A percentile compares a stretch with the other conserved stretches of the same genome.
Conservation (phyloP, 2,797 vertebrate genomes). For the Dipus sagitta region DNA sequence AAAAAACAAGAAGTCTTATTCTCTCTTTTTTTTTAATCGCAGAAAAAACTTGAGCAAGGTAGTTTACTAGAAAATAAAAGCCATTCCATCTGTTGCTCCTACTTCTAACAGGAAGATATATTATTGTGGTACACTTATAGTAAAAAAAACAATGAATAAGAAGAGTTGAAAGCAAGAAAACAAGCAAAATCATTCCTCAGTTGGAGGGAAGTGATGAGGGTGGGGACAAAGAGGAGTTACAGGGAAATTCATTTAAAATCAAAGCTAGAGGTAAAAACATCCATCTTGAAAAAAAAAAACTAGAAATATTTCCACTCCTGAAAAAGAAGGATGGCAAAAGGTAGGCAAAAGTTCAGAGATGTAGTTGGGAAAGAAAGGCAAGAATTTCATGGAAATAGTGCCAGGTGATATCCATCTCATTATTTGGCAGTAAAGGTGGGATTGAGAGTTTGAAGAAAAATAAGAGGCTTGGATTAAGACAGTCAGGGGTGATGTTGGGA, state of each 20-base stretch:
- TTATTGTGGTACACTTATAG: constrained; percentile 17
- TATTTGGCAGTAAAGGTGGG: constrained; percentile 41
- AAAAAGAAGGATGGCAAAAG: not conserved
- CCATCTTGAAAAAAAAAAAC: constrained; percentile 4
- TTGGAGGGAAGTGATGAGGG: not conserved
- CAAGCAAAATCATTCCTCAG: not conserved
- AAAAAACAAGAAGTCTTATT: not conserved
- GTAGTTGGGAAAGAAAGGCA: constrained; percentile 16
- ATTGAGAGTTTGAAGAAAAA: not conserved
- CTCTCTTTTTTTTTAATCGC: not conserved
- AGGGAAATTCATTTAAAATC: constrained; percentile 55
- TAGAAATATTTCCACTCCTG: not conserved
- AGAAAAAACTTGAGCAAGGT: constrained; percentile 13
- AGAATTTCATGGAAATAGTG: constrained; percentile 29
- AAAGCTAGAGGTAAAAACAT: not conserved
- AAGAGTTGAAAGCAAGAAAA: not conserved
- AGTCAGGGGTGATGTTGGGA: not conserved
- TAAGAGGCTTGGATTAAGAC: constrained; percentile 38
- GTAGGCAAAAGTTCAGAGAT: not conserved
- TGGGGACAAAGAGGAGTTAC: not conserved
- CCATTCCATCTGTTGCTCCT: constrained; percentile 16
- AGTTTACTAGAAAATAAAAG: not conserved
- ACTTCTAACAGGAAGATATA: constrained; percentile 59
- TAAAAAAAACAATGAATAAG: constrained; percentile 34
- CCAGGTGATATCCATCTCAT: not conserved